These are phyloP conservation scores for Pelmatolapia mariae DNA, from an alignment of 2,113 vertebrate species.

Conservation along the genomic window DNA sequence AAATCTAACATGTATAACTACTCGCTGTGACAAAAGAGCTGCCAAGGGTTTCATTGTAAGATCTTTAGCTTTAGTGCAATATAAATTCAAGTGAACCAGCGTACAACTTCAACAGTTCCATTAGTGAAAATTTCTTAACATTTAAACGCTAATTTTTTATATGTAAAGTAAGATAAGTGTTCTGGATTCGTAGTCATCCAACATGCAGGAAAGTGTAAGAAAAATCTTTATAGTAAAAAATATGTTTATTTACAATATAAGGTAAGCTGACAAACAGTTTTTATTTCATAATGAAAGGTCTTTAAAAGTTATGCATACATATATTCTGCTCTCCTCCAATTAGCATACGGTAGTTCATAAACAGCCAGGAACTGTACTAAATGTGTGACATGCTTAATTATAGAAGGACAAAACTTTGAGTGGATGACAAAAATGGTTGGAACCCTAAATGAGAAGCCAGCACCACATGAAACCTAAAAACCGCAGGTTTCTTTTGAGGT, in stretches of 20 bases:
- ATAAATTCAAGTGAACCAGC: not conserved
- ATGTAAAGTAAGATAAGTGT: not conserved
- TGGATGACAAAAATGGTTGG: not conserved
- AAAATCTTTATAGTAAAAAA: not conserved
- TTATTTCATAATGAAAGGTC: not conserved
- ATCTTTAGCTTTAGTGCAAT: not conserved
- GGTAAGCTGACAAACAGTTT: not conserved
- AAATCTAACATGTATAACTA: not conserved
- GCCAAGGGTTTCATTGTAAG: not conserved
- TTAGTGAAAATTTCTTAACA: not conserved
- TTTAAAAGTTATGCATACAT: not conserved
- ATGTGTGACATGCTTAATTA: not conserved
- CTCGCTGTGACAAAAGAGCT: not conserved
- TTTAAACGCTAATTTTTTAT: not conserved
- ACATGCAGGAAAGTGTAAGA: not conserved
- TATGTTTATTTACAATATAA: conserved; percentile 35
- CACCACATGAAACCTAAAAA: not conserved
- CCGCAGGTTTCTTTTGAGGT: not conserved
- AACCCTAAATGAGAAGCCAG: not conserved
- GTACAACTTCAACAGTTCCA: not conserved
- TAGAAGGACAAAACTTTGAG: not conserved
- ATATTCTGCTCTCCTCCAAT: not conserved
- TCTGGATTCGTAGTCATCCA: not conserved
- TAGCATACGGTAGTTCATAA: not conserved
- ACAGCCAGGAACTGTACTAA: not conserved